These are phyloP conservation scores for Jaculus jaculus DNA, from an alignment of 2,113 vertebrate species.

Conservation along the genomic window DNA sequence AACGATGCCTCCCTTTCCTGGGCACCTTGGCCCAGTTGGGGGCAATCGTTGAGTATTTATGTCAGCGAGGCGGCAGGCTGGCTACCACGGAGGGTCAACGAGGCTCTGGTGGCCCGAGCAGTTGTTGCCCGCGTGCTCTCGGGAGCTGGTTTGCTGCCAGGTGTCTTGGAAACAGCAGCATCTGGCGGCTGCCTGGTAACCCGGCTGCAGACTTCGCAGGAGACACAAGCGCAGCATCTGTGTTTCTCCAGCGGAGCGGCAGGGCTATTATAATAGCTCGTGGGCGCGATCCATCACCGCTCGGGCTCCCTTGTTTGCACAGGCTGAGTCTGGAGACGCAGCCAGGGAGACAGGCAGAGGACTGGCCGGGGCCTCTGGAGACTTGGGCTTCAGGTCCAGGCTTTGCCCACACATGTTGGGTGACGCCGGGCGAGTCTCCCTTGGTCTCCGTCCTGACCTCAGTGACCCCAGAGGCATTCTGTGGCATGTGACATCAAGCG, in stretches of 20 bases:
- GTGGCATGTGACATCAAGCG: neutral
- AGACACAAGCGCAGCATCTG: slow-evolving; percentile 71
- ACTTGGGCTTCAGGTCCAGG: neutral
- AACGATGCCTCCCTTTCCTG: neutral
- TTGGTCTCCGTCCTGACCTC: neutral
- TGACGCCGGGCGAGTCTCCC: neutral
- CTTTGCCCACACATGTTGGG: neutral
- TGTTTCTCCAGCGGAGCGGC: slow-evolving; percentile 78
- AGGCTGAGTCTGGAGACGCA: slow-evolving; percentile 24
- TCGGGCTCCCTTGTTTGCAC: slow-evolving; percentile 60
- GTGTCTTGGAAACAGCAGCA: slow-evolving; percentile 63
- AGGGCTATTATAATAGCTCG: slow-evolving; percentile 79
- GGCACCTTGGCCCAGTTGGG: neutral
- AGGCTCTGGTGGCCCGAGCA: neutral
- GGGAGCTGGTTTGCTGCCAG: neutral
- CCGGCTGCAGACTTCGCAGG: slow-evolving; percentile 62
- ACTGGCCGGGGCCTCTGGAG: neutral
- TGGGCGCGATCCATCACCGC: slow-evolving; percentile 66
- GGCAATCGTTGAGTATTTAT: neutral
- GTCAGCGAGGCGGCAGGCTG: neutral
- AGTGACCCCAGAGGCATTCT: neutral
- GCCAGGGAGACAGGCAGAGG: neutral
- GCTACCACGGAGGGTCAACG: neutral
- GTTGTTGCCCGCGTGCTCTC: neutral
- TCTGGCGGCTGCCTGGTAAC: slow-evolving; percentile 71